phyloP scores from a whole-genome alignment of 2,797 vertebrate species.

The Xerus rutilus region DNA sequence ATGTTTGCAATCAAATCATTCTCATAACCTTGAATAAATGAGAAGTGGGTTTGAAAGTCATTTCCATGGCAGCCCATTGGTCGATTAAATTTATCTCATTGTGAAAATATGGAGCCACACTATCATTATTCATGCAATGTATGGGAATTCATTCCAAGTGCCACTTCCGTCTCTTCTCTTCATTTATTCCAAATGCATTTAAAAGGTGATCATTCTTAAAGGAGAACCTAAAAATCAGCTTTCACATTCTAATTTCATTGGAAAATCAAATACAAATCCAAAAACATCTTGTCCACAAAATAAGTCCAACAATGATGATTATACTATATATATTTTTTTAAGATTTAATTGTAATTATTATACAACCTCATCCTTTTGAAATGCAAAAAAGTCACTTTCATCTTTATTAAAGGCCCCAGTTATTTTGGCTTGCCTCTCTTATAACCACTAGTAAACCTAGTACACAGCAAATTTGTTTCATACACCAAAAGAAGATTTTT shows the following conservation, averaged over 20 bases:
- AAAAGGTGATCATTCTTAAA: conserved; percentile 75
- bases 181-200: conserved; percentile 75
- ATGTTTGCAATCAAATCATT: conserved; percentile 83
- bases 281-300: conserved; percentile 36
- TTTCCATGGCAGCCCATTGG: conserved; percentile 86
- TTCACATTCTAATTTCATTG: conserved; percentile 72
- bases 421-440: background rate
- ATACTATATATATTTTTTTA: background rate
- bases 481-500: background rate
- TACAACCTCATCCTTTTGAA: conserved; percentile 21
- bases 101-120: conserved; percentile 79
- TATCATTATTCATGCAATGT: conserved; percentile 85
- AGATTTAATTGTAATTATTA: conserved; percentile 52
- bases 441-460: background rate
- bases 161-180: conserved; percentile 84
- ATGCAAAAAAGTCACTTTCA: background rate
- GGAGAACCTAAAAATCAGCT: conserved; percentile 77
- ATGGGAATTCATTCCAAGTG: conserved; percentile 84
- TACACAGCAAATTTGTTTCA: background rate
- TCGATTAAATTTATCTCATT: conserved; percentile 88
- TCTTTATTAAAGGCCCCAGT: background rate
- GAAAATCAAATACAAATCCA: conserved; percentile 64
- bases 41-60: conserved; percentile 83
- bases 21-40: conserved; percentile 84
- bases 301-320: conserved; percentile 30